Conservation (phyloP, 1,140 invertebrate genomes). For the Brachionus calyciflorus region DNA sequence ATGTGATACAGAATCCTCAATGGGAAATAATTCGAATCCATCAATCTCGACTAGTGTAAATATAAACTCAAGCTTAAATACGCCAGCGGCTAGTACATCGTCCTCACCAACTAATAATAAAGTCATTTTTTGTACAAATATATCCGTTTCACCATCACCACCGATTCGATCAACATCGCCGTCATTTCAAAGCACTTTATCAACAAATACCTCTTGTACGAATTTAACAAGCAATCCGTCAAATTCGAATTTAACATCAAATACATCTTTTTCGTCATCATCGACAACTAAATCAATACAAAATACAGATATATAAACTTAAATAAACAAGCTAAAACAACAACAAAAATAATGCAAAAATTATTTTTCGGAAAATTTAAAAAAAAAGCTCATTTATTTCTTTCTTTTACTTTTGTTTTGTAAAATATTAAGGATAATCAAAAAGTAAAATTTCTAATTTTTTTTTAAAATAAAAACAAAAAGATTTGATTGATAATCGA, state of each 20-base stretch:
- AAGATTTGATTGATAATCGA: too few species aligned
- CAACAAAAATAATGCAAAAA: too few species aligned
- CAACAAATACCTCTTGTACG: conserved; percentile 27
- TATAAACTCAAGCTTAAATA: background rate
- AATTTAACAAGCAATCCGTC: conserved; percentile 37
- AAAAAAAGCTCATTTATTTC: too few species aligned
- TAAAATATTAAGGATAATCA: too few species aligned
- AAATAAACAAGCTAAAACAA: too few species aligned
- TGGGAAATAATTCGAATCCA: background rate
- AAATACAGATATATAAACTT: conserved; percentile 41
- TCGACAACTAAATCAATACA: background rate
- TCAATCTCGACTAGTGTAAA: background rate
- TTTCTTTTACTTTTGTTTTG: too few species aligned
- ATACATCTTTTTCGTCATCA: background rate
- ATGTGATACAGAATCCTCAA: background rate
- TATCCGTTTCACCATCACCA: background rate
- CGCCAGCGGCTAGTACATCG: background rate
- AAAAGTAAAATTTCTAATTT: too few species aligned
- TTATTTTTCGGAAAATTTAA: too few species aligned
- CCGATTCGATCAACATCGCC: conserved; percentile 18
- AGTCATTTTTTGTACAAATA: background rate
- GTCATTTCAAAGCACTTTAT: background rate
- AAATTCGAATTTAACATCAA: conserved; percentile 6
- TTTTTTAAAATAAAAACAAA: too few species aligned
- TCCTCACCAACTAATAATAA: conserved; percentile 2